phyloP scores from a whole-genome alignment of 2,113 vertebrate genomes.

The Myotis davidii region DNA sequence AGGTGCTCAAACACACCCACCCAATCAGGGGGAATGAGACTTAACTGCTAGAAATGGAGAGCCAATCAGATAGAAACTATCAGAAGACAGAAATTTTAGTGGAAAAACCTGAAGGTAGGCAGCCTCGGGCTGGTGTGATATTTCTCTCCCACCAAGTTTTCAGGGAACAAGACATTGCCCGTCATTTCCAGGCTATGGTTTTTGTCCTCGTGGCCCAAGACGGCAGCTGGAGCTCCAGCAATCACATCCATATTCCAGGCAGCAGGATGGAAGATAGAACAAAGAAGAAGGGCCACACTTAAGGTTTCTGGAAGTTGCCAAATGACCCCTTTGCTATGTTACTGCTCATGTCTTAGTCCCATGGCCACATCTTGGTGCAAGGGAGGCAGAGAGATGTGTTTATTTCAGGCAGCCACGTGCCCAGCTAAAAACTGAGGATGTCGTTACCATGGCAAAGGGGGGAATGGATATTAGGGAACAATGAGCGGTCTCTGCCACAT shows the following conservation, averaged over 20 bases:
- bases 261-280: neutral
- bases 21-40: neutral
- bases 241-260: neutral
- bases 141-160: neutral
- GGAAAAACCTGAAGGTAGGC: neutral
- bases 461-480: neutral
- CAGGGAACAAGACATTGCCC: neutral
- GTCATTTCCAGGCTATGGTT: neutral
- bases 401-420: neutral
- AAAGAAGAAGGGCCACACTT: neutral
- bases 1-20: neutral
- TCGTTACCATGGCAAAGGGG: neutral
- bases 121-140: neutral
- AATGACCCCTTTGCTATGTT: neutral
- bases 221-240: neutral
- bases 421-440: neutral
- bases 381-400: neutral
- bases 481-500: neutral
- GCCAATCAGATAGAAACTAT: neutral
- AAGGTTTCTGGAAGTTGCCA: neutral
- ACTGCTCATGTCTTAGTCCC: neutral
- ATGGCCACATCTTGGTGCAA: neutral
- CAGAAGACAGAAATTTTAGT: neutral
- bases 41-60: neutral
- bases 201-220: neutral